Conservation (phyloP, 2,888 invertebrate genomes). For the Priocnemis perturbator region DNA sequence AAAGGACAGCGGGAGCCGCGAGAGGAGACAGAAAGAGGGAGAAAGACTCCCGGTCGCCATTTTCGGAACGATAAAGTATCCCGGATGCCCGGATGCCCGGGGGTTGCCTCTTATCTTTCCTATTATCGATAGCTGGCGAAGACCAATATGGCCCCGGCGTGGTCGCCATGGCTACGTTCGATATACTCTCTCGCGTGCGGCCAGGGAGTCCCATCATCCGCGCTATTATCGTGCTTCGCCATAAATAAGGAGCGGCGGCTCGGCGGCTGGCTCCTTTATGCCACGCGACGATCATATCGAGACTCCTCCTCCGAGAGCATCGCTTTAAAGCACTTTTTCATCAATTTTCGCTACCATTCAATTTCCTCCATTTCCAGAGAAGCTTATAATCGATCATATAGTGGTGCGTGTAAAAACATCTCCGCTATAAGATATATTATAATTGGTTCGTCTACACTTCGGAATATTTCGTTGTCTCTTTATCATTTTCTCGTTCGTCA, state of each 20-base stretch:
- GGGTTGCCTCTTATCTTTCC: slow-evolving; percentile 70
- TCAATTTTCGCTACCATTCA: too few species aligned
- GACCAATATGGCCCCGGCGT: slow-evolving; percentile 68
- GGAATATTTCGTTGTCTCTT: neutral
- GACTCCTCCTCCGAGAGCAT: neutral
- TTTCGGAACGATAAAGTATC: slow-evolving; percentile 60
- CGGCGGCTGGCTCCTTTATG: slow-evolving; percentile 41
- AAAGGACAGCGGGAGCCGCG: too few species aligned
- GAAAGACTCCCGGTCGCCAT: slow-evolving; percentile 58
- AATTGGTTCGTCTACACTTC: neutral
- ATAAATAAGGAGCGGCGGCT: slow-evolving; percentile 65
- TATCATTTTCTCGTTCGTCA: neutral
- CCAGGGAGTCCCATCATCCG: slow-evolving; percentile 69
- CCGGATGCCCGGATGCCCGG: slow-evolving; percentile 25
- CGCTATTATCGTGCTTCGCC: slow-evolving; percentile 69
- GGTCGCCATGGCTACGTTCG: slow-evolving; percentile 62
- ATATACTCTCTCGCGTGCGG: slow-evolving; percentile 6
- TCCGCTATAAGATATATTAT: too few species aligned
- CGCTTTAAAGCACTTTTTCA: too few species aligned
- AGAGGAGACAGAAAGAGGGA: neutral
- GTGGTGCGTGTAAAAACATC: too few species aligned
- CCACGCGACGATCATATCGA: neutral
- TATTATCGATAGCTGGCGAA: slow-evolving; percentile 74
- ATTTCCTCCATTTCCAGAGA: too few species aligned
- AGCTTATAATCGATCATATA: too few species aligned